Evolutionary conservation across 2,113 vertebrate species (phyloP).

Genomic region (Murina feae): DNA sequence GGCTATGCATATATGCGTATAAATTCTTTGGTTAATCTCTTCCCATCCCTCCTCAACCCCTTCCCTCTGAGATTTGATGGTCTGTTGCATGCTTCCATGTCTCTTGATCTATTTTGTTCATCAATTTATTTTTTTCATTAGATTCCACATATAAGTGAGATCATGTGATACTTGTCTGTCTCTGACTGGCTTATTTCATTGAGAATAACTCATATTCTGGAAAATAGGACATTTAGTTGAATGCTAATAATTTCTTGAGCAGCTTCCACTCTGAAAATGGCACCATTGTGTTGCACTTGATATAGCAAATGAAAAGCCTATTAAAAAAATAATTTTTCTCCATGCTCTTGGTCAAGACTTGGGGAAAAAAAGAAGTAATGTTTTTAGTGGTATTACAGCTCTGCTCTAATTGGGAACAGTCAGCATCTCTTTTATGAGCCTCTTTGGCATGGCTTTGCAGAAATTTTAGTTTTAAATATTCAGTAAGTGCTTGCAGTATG

Average conservation of each 20-base stretch:
- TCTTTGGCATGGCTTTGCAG: background rate
- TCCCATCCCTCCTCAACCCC: too few species aligned
- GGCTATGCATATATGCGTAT: too few species aligned
- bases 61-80: too few species aligned
- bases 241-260: conserved; percentile 27
- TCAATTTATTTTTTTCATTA: too few species aligned
- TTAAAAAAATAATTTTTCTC: conserved; percentile 18
- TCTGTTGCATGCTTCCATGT: too few species aligned
- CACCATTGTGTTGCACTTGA: background rate
- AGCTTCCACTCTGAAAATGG: conserved; percentile 26
- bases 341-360: background rate
- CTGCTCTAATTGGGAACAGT: background rate
- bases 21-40: too few species aligned
- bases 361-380: background rate
- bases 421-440: conserved; percentile 37
- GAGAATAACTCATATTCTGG: background rate
- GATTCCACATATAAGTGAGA: too few species aligned
- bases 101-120: too few species aligned
- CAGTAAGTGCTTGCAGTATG: background rate
- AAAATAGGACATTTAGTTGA: conserved; percentile 11
- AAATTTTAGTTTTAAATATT: background rate
- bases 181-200: too few species aligned
- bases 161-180: too few species aligned
- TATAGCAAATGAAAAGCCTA: background rate
- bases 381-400: background rate